Percentiles rank a stretch among this genome's conserved stretches.
Conservation (phyloP, 1,140 invertebrate genomes). For the Trichonephila clavata region DNA sequence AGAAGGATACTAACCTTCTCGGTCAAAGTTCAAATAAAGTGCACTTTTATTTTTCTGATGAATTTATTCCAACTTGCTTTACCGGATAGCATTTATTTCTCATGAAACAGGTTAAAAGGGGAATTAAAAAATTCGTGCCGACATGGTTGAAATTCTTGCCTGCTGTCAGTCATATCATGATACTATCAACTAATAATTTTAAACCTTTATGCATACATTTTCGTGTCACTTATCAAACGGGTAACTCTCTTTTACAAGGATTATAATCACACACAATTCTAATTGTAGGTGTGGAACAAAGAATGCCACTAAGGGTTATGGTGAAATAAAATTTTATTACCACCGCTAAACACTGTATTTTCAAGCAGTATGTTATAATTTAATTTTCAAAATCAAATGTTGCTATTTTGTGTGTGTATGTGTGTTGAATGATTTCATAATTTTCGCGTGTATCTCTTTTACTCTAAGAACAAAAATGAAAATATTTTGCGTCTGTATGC, state of each 20-base stretch:
- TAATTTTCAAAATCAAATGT: too few relatives aligned
- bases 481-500: too few relatives aligned
- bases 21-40: neutral
- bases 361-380: too few relatives aligned
- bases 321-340: neutral
- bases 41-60: constrained; percentile 10
- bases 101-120: constrained; percentile 21
- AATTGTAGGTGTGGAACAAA: neutral
- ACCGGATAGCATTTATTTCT: neutral
- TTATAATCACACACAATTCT: neutral
- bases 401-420: too few relatives aligned
- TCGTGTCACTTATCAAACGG: neutral
- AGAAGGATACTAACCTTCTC: neutral
- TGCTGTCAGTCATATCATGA: neutral
- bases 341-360: too few relatives aligned
- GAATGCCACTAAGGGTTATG: neutral
- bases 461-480: too few relatives aligned
- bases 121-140: constrained; percentile 16
- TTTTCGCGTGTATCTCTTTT: too few relatives aligned
- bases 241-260: neutral
- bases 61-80: constrained; percentile 30
- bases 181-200: constrained; percentile 13
- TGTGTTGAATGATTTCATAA: too few relatives aligned
- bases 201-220: neutral
- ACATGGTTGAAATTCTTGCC: neutral